Base-by-base conservation (phyloP, 2,888 invertebrate species). In the Euclidia mi region DNA sequence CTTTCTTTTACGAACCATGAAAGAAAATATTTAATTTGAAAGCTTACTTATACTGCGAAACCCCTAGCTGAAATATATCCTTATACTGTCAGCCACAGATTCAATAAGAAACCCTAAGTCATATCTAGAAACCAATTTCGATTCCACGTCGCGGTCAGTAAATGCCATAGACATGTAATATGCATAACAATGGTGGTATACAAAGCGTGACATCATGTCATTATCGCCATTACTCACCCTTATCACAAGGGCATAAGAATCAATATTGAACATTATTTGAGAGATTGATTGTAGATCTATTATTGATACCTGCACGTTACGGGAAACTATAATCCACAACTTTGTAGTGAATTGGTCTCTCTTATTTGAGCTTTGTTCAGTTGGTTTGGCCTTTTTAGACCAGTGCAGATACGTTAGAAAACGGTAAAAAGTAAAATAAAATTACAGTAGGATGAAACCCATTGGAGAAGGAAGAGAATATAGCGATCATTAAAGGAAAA, bases 101-200 rank as follows among this genome's bases (percentile, higher is more conserved):
- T 9, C 44, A 50, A 40, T 38, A 50, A 46, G 47, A 29, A 38
- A 32, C 18, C 10, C 11, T 17, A 40, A 47, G 51, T 25, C 59
- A 31, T 49, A 58, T 75, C 72, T 37, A 62, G 49, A 15, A 45
- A 10, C 14, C 1, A 29, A 32, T 58, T 70, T 47, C 51, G 28
- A 51, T 25, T 71, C 69, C 38, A 17, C 7, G 69, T 61, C 20
- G 37, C 49, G 48, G 50, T 34, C 29, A 59, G 49, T 67, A 57
- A 67, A 65, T 63, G 58, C 64, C 62, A 66, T 65, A 63, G 68
- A 65, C 71, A 65, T 74, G 66, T 76, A 72, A 71, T 74, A 76
- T 76, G 66, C 72, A 74, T 76, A 58, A 74, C 70, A 76, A 76
- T 74, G 56, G 58, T 63, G 49, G 63, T 66, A 61, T 60, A 65